A percentile compares a stretch with the other conserved stretches of the same genome.
Evolutionary conservation across 2,113 vertebrate genomes (phyloP).

Genomic region (Sclerurus mexicanus): DNA sequence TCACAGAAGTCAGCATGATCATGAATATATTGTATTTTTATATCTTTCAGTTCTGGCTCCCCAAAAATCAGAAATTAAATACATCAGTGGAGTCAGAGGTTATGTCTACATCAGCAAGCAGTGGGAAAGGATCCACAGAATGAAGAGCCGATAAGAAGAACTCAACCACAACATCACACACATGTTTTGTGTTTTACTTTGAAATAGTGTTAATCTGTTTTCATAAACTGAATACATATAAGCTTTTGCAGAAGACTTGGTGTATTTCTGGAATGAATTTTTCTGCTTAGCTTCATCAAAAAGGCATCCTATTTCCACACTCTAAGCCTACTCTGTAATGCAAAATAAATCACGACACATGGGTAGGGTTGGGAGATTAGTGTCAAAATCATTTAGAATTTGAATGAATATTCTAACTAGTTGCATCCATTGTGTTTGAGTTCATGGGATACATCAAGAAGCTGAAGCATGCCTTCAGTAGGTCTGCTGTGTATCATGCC

Average conservation of each 20-base stretch:
- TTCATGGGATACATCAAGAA: background rate
- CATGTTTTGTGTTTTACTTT: background rate
- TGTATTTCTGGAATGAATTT: background rate
- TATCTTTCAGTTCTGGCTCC: background rate
- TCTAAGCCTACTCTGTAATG: background rate
- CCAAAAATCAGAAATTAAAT: background rate
- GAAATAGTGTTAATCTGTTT: background rate
- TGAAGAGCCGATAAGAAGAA: background rate
- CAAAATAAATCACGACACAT: background rate
- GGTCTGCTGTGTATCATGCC: background rate
- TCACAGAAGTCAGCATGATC: background rate
- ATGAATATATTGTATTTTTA: background rate
- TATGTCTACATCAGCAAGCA: background rate
- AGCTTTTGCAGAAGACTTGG: background rate
- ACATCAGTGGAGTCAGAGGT: background rate
- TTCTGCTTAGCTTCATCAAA: background rate
- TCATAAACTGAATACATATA: background rate
- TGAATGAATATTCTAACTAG: background rate
- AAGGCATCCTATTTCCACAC: background rate
- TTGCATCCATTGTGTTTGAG: background rate
- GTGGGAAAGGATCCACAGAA: background rate
- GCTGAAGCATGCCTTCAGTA: background rate
- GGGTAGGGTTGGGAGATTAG: background rate
- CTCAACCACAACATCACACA: background rate
- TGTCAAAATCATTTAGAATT: background rate